Evolutionary conservation across 2,888 invertebrate species (phyloP).

Genomic region (Eurytoma californica): DNA sequence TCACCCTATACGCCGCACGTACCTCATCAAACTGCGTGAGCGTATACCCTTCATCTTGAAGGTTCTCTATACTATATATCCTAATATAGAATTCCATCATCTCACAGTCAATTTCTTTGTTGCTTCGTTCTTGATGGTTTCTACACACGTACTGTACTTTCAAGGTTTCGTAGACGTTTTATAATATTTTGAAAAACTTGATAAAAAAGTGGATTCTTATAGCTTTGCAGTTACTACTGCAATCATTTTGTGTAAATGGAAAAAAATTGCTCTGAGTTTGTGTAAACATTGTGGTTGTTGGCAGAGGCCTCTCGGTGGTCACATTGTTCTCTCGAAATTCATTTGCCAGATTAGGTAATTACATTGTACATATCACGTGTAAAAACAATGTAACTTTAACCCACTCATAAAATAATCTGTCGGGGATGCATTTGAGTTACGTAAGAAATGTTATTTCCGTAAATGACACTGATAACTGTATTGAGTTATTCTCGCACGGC

Average conservation of each 20-base stretch:
- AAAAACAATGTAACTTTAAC: slow-evolving; percentile 38
- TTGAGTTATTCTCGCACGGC: too few species aligned
- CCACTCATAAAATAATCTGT: slow-evolving; percentile 30
- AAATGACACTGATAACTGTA: too few species aligned
- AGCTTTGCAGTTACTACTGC: too few species aligned
- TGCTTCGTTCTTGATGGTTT: too few species aligned
- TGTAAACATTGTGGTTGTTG: neutral
- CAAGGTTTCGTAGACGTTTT: too few species aligned
- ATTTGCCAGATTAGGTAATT: neutral
- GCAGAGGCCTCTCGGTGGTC: neutral
- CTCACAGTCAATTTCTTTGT: neutral
- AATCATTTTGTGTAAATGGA: too few species aligned
- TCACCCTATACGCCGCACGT: neutral
- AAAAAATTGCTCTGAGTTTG: neutral
- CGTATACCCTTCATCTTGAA: neutral
- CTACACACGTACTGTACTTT: too few species aligned
- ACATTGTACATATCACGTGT: slow-evolving; percentile 29
- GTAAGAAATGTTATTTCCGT: slow-evolving; percentile 1
- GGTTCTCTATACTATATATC: too few species aligned
- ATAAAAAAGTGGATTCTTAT: too few species aligned
- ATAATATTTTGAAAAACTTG: too few species aligned
- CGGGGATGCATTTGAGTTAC: neutral
- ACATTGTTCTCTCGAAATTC: neutral
- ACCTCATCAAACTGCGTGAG: slow-evolving; percentile 5
- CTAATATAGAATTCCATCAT: slow-evolving; percentile 9